Conservation (phyloP, 1,140 invertebrate species). For the Drosophila sechellia region DNA sequence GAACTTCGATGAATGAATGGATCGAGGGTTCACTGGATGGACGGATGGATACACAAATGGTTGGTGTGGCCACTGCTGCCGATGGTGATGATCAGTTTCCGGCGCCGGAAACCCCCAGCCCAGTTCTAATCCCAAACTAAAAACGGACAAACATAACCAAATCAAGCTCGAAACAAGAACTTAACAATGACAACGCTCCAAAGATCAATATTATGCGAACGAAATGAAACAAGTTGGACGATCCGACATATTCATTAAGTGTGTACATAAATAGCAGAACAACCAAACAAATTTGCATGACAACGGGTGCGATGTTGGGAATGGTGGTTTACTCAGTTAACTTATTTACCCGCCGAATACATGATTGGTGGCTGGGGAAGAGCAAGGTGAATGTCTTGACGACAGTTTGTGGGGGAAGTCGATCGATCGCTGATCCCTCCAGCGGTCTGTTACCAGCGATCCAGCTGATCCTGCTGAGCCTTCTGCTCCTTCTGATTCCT, state of each 20-base stretch:
- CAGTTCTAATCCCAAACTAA: not conserved
- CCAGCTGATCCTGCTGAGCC: not conserved
- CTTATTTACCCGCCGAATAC: conserved; percentile 80
- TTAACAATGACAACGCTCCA: not conserved
- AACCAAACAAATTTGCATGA: conserved; percentile 18
- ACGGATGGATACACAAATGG: not conserved
- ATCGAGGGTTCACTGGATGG: not conserved
- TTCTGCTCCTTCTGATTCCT: not conserved
- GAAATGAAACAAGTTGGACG: conserved; percentile 15
- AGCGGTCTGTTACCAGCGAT: not conserved
- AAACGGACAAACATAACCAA: conserved; percentile 26
- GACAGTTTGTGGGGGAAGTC: conserved; percentile 15
- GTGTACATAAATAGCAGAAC: not conserved
- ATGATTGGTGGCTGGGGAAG: conserved; percentile 40
- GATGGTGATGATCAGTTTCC: conserved; percentile 61
- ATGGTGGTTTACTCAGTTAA: conserved; percentile 23
- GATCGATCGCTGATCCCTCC: conserved; percentile 10
- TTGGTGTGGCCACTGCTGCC: not conserved
- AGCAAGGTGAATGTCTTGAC: conserved; percentile 13
- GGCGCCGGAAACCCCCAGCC: conserved; percentile 7
- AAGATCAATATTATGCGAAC: conserved; percentile 2
- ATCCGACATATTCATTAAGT: not conserved
- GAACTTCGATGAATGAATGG: conserved; percentile 16
- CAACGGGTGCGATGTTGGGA: conserved; percentile 22
- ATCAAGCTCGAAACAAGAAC: conserved; percentile 34